A percentile compares a stretch with the other conserved stretches of the same genome.
phyloP scores from a whole-genome alignment of 2,797 vertebrate species.

The Rhadinocentrus ornatus region DNA sequence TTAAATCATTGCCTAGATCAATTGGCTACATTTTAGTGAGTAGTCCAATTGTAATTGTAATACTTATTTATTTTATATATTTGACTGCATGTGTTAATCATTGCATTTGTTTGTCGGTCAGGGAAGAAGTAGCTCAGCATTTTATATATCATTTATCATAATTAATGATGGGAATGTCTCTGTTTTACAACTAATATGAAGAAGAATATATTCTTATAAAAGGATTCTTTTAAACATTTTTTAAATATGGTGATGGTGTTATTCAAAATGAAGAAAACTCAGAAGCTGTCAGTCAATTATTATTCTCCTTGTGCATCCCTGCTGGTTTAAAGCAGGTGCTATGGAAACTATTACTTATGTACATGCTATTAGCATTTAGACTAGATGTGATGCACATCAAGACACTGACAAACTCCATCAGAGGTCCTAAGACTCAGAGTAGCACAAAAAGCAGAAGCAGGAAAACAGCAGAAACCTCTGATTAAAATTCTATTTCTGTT shows the following conservation, averaged over 20 bases:
- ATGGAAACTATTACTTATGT: slow-evolving; percentile 29
- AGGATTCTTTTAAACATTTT: too few relatives aligned
- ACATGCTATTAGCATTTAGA: slow-evolving; percentile 79
- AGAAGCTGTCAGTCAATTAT: slow-evolving; percentile 20
- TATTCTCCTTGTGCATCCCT: slow-evolving; percentile 26
- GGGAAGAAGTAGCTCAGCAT: too few relatives aligned
- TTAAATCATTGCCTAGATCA: too few relatives aligned
- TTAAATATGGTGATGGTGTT: not conserved
- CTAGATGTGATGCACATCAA: slow-evolving; percentile 49
- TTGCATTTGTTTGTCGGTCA: too few relatives aligned
- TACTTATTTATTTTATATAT: too few relatives aligned
- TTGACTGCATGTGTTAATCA: too few relatives aligned
- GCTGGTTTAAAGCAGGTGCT: slow-evolving; percentile 41
- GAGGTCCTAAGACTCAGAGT: slow-evolving; percentile 28
- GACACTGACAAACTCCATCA: slow-evolving; percentile 31
- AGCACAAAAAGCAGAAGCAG: slow-evolving; percentile 33
- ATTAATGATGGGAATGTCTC: too few relatives aligned
- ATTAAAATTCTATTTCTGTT: slow-evolving; percentile 58
- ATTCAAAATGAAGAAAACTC: slow-evolving; percentile 28
- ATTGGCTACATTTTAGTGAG: too few relatives aligned
- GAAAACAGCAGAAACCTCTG: slow-evolving; percentile 33
- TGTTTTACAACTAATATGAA: too few relatives aligned
- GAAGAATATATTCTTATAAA: too few relatives aligned
- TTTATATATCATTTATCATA: too few relatives aligned
- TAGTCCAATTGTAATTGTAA: too few relatives aligned